Evolutionary conservation across 2,797 vertebrate genomes (phyloP).

Genomic region (Falco peregrinus): DNA sequence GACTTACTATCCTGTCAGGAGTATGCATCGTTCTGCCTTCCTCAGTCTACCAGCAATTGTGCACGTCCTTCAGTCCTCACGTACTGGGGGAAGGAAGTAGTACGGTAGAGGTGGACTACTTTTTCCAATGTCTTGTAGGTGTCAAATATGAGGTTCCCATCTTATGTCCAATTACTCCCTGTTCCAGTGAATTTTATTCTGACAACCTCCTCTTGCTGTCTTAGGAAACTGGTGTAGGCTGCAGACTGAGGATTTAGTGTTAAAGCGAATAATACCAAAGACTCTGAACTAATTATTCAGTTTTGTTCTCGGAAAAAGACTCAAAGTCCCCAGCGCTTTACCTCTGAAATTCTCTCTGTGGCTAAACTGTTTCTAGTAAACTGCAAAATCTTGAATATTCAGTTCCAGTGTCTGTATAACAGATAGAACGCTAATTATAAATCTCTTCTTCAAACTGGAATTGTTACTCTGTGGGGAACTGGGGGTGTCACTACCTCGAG

Average conservation of each 20-base stretch:
- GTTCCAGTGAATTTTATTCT: neutral
- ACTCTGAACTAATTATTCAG: neutral
- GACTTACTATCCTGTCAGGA: neutral
- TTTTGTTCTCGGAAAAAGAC: neutral
- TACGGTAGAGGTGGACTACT: neutral
- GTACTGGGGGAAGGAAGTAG: neutral
- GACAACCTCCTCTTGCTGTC: neutral
- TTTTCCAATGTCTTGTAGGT: neutral
- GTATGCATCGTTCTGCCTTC: neutral
- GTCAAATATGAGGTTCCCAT: neutral
- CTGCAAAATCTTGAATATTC: neutral
- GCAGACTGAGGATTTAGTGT: neutral
- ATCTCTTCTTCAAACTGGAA: neutral
- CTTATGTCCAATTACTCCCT: neutral
- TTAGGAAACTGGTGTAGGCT: neutral
- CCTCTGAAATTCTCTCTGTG: neutral
- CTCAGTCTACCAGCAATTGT: neutral
- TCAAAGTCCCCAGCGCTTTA: neutral
- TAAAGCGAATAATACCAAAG: neutral
- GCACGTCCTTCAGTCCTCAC: neutral
- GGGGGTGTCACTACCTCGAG: rapidly evolving
- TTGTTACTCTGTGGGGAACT: neutral
- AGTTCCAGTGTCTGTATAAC: neutral
- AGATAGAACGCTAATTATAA: neutral
- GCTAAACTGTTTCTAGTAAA: neutral